Evolutionary conservation across 1,140 invertebrate species (phyloP).

Genomic region (Neoseiulus cucumeris): DNA sequence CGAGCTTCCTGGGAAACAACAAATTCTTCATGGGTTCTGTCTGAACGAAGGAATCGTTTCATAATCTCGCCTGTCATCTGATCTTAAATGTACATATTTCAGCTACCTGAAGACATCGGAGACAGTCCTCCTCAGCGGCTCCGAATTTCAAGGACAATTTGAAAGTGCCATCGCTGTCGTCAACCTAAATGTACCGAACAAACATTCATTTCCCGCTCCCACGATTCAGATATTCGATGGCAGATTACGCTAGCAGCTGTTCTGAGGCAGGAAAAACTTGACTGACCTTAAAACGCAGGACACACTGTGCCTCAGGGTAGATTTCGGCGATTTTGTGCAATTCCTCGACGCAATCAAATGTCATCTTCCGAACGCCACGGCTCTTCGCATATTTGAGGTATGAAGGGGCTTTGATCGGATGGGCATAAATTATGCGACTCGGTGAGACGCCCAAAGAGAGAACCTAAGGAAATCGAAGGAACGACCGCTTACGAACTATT

Average conservation of each 20-base stretch:
- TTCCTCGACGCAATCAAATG: neutral
- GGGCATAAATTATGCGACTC: neutral
- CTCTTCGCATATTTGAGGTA: neutral
- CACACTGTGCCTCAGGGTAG: neutral
- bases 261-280: too few species aligned
- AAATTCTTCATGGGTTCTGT: too few species aligned
- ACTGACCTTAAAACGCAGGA: neutral
- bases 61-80: too few species aligned
- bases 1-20: neutral
- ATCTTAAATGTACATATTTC: too few species aligned
- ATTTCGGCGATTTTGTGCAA: neutral
- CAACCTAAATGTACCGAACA: neutral
- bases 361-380: neutral
- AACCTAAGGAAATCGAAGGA: neutral
- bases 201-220: too few species aligned
- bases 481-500: too few species aligned
- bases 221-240: too few species aligned
- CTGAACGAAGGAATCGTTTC: too few species aligned
- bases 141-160: neutral
- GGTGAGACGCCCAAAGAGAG: neutral
- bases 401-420: neutral
- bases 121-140: neutral
- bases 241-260: too few species aligned
- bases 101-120: neutral
- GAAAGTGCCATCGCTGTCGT: neutral